phyloP scores from a whole-genome alignment of 92 coral and sea anemone species.

The Palythoa grandiflora region DNA sequence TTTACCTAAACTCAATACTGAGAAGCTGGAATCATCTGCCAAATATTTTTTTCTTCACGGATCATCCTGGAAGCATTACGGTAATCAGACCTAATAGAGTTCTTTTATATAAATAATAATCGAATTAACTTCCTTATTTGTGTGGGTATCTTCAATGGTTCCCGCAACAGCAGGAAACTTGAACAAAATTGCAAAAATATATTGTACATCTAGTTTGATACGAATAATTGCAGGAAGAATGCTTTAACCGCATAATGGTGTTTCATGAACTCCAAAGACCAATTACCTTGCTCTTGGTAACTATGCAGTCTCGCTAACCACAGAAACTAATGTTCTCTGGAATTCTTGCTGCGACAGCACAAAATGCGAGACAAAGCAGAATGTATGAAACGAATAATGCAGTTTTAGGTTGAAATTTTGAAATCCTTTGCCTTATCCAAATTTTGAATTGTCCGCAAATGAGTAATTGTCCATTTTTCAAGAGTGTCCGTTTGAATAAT shows the following conservation, averaged over 20 bases:
- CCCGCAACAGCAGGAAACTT: conserved; percentile 23
- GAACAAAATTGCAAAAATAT: conserved; percentile 1
- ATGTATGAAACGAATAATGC: not conserved
- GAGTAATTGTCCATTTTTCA: conserved; percentile 35
- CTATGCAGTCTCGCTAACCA: not conserved
- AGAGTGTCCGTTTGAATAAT: conserved; percentile 41
- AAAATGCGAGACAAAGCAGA: not conserved
- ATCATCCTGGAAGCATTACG: not conserved
- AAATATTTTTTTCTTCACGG: not conserved
- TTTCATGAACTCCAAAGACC: not conserved
- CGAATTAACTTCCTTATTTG: conserved; percentile 7
- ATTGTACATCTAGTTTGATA: not conserved
- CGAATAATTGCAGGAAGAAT: not conserved
- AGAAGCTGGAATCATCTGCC: conserved; percentile 25
- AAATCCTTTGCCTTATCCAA: conserved; percentile 1
- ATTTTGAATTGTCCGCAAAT: conserved; percentile 45
- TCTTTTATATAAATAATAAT: not conserved
- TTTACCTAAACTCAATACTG: conserved; percentile 32
- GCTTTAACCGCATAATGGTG: not conserved
- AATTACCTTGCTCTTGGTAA: not conserved
- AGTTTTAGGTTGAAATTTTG: not conserved
- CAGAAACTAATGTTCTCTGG: not conserved
- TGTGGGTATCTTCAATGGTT: not conserved
- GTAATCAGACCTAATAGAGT: conserved; percentile 21
- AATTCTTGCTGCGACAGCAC: not conserved